Evolutionary conservation across 2,888 invertebrate species (phyloP), one percentile per base, ranked within the genome.

Genomic region (Pseudococcus viburni): DNA sequence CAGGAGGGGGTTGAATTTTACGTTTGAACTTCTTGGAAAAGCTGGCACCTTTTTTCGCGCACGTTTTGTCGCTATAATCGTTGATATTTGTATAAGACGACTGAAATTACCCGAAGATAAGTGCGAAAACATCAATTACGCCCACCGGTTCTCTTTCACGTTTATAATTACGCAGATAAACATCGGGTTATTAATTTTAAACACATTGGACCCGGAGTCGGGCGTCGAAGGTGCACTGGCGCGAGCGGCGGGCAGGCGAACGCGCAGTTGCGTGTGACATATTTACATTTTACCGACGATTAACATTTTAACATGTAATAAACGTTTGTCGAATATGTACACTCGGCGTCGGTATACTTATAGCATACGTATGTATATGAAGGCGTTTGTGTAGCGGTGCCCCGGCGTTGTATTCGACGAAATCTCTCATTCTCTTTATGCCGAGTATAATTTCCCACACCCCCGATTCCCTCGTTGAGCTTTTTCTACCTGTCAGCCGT

Each of bases 271-370:
- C 85, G 85, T 85, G 85, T 59, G 85, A 85, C 85, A 85, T 85
- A 85, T 85, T 85, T 85, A 85, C 85, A 59, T 59, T 85, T 85
- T 85, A 59, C 48, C 84, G 39, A 85, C 55, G 85, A 85, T 85
- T 85, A 85, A 85, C 85, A 85, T 85, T 85, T 85, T 85, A 85
- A 85, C 85, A 59, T 59, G 55, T 85, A 85, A 85, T 85, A 85
- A 85, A 85, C 85, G 85, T 55, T 85, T 59, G 85, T 85, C 55
- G 59, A 59, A 59, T 59, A 33, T 33, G 39, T 59, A 59, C 59
- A 22, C 26, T 73, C 26, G 68, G 68, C 22, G 68, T 26, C 12
- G 26, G 9, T 15, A 17, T 17, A 51, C 26, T 33, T 51, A 17
- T 12, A 51, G 51, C 15, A 51, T 17, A 15, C 15, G 26, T 33